Percentiles rank a stretch among this genome's conserved stretches.
Conservation (phyloP, 2,888 invertebrate species). For the Lapara coniferarum region DNA sequence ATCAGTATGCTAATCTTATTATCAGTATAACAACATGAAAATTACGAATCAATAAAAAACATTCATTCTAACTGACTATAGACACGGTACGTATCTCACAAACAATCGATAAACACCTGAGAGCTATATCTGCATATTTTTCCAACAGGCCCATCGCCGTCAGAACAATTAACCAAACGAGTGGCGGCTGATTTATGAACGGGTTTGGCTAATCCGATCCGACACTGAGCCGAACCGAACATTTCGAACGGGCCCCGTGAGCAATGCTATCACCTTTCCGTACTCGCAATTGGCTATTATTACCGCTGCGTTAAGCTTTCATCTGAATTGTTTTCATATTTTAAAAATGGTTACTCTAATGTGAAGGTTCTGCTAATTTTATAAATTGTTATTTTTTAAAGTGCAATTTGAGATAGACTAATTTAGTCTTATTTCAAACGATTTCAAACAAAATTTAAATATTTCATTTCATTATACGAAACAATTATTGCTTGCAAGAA, state of each 20-base stretch:
- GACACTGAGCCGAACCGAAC: conserved; percentile 39
- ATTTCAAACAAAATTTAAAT: too few species aligned
- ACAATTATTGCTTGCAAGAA: too few species aligned
- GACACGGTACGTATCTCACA: not conserved
- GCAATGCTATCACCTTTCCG: conserved; percentile 17
- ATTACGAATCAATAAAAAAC: too few species aligned
- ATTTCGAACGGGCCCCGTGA: conserved; percentile 11
- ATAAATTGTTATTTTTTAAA: too few species aligned
- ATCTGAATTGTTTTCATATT: not conserved
- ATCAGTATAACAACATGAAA: too few species aligned
- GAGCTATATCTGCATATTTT: conserved; percentile 31
- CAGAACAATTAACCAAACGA: conserved; percentile 52
- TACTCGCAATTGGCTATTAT: conserved; percentile 12
- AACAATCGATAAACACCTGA: not conserved
- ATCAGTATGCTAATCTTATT: too few species aligned
- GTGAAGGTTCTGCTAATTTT: too few species aligned
- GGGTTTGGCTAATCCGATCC: conserved; percentile 40
- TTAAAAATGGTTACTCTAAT: not conserved
- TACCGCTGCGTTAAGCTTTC: not conserved
- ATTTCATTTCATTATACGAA: too few species aligned
- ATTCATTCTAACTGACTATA: too few species aligned
- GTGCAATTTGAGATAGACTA: too few species aligned
- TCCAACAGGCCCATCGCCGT: conserved; percentile 35
- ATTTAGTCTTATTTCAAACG: too few species aligned
- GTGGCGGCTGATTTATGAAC: conserved; percentile 51